Conservation (phyloP, 2,797 vertebrate species). For the Sylvia borin region DNA sequence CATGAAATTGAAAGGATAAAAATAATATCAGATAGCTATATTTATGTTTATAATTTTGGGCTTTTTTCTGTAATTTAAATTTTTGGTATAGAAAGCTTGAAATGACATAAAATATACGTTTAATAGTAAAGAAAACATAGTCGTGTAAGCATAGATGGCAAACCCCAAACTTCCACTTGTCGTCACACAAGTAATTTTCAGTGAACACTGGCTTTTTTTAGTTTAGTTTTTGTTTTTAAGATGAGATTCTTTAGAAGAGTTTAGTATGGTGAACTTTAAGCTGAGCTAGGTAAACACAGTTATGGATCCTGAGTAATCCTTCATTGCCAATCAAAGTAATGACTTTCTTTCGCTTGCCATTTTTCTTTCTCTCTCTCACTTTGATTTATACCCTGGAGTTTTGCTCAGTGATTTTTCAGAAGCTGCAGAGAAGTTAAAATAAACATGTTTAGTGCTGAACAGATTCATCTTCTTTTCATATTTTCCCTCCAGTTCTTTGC, state of each 20-base stretch:
- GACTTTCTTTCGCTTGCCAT: background rate
- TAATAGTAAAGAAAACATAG: background rate
- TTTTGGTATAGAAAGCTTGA: background rate
- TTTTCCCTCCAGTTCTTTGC: slow-evolving; percentile 9
- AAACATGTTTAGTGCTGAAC: slow-evolving; percentile 42
- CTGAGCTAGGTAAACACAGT: slow-evolving; percentile 27
- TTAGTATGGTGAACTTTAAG: slow-evolving; percentile 19
- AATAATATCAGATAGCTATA: background rate
- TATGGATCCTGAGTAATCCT: slow-evolving; percentile 39
- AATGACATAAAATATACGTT: background rate
- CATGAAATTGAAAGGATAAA: background rate
- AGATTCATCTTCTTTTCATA: slow-evolving; percentile 57
- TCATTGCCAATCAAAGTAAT: slow-evolving; percentile 56
- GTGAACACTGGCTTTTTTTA: background rate
- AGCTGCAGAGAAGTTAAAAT: slow-evolving; percentile 55
- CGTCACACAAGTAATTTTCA: background rate
- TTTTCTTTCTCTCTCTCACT: slow-evolving; percentile 29
- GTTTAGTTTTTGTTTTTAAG: background rate
- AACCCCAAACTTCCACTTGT: background rate
- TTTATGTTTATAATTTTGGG: background rate
- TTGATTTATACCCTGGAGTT: slow-evolving; percentile 47
- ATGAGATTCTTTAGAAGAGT: background rate
- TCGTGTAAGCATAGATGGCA: background rate
- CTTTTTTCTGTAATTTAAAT: background rate
- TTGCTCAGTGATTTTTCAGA: slow-evolving; percentile 57